Percentiles rank a stretch among this genome's conserved stretches.
Evolutionary conservation across 2,888 invertebrate species (phyloP).

Genomic region (Melanargia galathea): DNA sequence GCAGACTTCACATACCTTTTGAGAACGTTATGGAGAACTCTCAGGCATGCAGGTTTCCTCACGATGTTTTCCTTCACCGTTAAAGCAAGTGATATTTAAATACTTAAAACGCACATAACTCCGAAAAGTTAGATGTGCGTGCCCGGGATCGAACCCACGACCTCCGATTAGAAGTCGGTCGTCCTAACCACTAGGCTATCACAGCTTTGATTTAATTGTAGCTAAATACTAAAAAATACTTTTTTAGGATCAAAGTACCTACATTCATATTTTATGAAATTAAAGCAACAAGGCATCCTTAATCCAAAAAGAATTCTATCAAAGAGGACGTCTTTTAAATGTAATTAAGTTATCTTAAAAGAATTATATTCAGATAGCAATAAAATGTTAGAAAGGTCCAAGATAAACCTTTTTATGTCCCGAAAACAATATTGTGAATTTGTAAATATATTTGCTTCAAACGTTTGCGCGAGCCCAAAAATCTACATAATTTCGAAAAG

Average conservation of each 20-base stretch:
- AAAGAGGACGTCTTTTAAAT: slow-evolving; percentile 3
- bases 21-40: too few species aligned
- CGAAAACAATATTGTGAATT: slow-evolving; percentile 45
- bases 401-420: slow-evolving; percentile 36
- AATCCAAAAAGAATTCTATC: neutral
- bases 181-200: too few species aligned
- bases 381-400: slow-evolving; percentile 23
- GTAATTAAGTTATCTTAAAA: slow-evolving; percentile 32
- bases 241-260: neutral
- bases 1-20: too few species aligned
- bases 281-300: neutral
- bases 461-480: slow-evolving; percentile 42
- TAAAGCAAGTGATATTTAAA: too few species aligned
- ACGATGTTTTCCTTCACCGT: too few species aligned
- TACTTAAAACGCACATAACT: too few species aligned
- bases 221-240: too few species aligned
- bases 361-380: slow-evolving; percentile 29
- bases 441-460: slow-evolving; percentile 37
- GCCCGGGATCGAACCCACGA: too few species aligned
- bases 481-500: slow-evolving; percentile 43
- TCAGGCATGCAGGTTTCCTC: too few species aligned
- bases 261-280: neutral
- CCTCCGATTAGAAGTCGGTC: too few species aligned
- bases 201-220: too few species aligned
- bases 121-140: too few species aligned